Evolutionary conservation across 2,888 invertebrate species (phyloP), one percentile per base, ranked within the genome.

Genomic region (Phania funesta): DNA sequence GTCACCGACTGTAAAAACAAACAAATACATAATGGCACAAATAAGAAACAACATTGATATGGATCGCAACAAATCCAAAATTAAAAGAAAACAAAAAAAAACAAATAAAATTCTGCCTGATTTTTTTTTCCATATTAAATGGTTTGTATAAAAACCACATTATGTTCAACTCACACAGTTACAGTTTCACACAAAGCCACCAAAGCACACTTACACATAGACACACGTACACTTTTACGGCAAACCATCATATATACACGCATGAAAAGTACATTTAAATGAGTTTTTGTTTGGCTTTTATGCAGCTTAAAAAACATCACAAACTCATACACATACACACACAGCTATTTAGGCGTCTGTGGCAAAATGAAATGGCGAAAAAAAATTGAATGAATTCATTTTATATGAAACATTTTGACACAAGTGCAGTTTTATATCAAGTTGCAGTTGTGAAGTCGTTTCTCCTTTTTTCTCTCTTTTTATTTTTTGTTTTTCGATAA

Each of bases 81-180:
- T 68, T 54, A 24, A 54, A 64, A 52, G 58, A 70, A 48, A 56
- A 16, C 16, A 38, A 11, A 56, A 35, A 3, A 46, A 64, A 48
- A 58, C 24, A 38, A 50, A 26, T 18, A n/a, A 70, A 80, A 44
- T 50, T 65, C 13, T 70, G 22, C 41, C 38, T 54, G 11, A 73
- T 76, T 81, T 81, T 41, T 41, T n/a, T 44, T 50, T 41, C 75
- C 62, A 76, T 71, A 80, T 65, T 50, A 65, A 80, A 76, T 76
- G 80, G 71, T 54, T 80, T 65, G 71, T 74, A 56, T 46, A 38
- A 80, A 68, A 74, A 38, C 78, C 71, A 78, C 71, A 78, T 71
- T 56, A 78, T 71, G 18, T 22, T 48, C 35, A 18, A 18, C 54
- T 74, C 44, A 54, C 32, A 52, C 13, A 76, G 50, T 48, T 60